A percentile compares a stretch with the other conserved stretches of the same genome.
Conservation (phyloP, 2,797 vertebrate species). For the Brotula barbata region DNA sequence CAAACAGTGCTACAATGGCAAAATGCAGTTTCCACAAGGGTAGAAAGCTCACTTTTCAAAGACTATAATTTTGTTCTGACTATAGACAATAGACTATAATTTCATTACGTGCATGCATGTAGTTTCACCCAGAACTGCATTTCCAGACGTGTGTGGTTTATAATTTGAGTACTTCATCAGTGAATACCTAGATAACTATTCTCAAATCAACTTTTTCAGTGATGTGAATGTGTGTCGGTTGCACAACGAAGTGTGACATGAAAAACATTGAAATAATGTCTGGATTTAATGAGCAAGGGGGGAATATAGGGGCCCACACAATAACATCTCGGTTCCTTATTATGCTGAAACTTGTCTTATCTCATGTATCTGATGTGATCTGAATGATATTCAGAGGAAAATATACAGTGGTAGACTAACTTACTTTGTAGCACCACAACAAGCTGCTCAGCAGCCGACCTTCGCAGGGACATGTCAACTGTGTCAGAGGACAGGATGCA, state of each 20-base stretch:
- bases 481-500: slow-evolving; percentile 85
- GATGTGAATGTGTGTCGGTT: slow-evolving; percentile 4
- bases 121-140: neutral
- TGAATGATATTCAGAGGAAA: neutral
- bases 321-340: slow-evolving; percentile 6
- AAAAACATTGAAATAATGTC: neutral
- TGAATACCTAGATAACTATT: slow-evolving; percentile 7
- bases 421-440: slow-evolving; percentile 91
- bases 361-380: neutral
- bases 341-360: neutral
- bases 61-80: slow-evolving; percentile 29
- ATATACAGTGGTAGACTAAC: neutral
- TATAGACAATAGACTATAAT: too few species aligned
- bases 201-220: slow-evolving; percentile 8
- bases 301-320: neutral
- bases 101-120: slow-evolving; percentile 17
- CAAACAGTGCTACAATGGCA: slow-evolving; percentile 11
- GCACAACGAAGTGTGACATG: slow-evolving; percentile 1
- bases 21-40: slow-evolving; percentile 27
- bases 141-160: neutral
- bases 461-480: slow-evolving; percentile 85
- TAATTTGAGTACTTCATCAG: neutral
- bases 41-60: slow-evolving; percentile 14
- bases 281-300: neutral
- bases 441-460: slow-evolving; percentile 92